Base-by-base conservation (phyloP, 2,797 vertebrate genomes). In the Rhyacichthys aspro region DNA sequence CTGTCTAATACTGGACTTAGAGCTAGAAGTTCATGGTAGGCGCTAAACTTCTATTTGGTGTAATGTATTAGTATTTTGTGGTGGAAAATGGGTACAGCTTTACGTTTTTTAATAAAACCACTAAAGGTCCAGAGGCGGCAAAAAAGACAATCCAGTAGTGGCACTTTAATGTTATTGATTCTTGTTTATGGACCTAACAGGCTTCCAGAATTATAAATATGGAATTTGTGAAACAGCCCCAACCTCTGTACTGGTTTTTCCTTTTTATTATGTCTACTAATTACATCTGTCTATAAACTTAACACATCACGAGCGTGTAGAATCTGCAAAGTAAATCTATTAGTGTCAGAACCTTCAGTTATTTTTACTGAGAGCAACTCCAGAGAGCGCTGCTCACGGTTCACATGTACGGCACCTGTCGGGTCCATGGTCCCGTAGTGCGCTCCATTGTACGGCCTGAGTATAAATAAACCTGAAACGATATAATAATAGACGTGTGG, bases 211-310 rank as follows among this genome's bases (percentile, higher is more conserved):
- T 28, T 28, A 28, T 28, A 6, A 28, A 28, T 28, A 28, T 28
- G 7, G 23, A 28, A 28, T 28, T 18, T 12, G 7, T 41, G 37
- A 17, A 53, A n/a, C n/a, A n/a, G n/a, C n/a, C n/a, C n/a, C n/a
- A n/a, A 53, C 36, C 50, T 55, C 38, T 15, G 38, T 32, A 19
- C 43, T 18, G 39, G 39, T 8, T 55, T 33, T 33, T 23, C 42
- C 53, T 19, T 42, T n/a, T 55, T 42, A 55, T 23, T 43, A 34
- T 42, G 41, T 43, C 33, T 36, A 49, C 41, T 14, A 52, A 52
- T 53, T 52, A 43, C 59, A 49, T 18, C 32, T 44, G 41, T 36
- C 48, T 62, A 53, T 47, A 38, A 49, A 23, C 37, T 39, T 48
- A 16, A 16, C 38, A 59, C 50, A 14, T 41, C n/a, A 39, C 36